A percentile compares a stretch with the other conserved stretches of the same genome.
These are phyloP conservation scores for Meandrina meandrites DNA, from an alignment of 92 coral and sea anemone genomes.

Conservation along the genomic window DNA sequence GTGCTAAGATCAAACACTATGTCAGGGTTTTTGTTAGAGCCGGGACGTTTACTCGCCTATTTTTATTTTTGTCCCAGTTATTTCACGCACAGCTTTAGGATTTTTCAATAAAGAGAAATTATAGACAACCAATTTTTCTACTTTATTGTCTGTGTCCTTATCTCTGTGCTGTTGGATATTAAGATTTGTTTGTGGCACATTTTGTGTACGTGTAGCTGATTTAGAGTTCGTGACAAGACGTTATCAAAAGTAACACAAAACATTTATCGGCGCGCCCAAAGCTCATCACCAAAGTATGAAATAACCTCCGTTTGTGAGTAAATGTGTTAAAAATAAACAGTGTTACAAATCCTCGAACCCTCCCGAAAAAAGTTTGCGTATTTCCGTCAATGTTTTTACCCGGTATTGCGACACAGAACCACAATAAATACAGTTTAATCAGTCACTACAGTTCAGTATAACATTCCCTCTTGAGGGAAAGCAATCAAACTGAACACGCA, in stretches of 20 bases:
- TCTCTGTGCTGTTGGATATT: slow-evolving; percentile 10
- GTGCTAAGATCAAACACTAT: too few relatives aligned
- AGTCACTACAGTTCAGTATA: slow-evolving; percentile 44
- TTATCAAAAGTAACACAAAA: not conserved
- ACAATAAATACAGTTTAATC: slow-evolving; percentile 42
- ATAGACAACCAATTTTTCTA: not conserved
- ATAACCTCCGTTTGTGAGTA: slow-evolving; percentile 40
- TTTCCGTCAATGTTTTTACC: slow-evolving; percentile 12
- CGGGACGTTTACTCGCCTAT: slow-evolving; percentile 38
- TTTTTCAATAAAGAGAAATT: not conserved
- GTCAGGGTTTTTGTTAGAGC: slow-evolving; percentile 37
- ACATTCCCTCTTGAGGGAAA: slow-evolving; percentile 33
- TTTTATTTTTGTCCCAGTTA: slow-evolving; percentile 37
- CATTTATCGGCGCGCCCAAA: slow-evolving; percentile 28
- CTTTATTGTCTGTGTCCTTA: not conserved
- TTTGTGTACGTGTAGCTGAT: slow-evolving; percentile 33
- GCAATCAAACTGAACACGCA: slow-evolving; percentile 15
- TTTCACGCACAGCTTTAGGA: not conserved
- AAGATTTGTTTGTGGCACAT: slow-evolving; percentile 9
- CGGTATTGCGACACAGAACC: slow-evolving; percentile 30
- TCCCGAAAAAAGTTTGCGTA: slow-evolving; percentile 5
- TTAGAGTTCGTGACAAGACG: slow-evolving; percentile 42
- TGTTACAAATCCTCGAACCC: slow-evolving; percentile 24
- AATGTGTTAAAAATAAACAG: slow-evolving; percentile 35
- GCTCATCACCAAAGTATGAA: slow-evolving; percentile 31